Percentiles rank a stretch among this genome's conserved stretches.
These are phyloP conservation scores for Dryococelus australis DNA, from an alignment of 2,888 invertebrate species.

Conservation along the genomic window DNA sequence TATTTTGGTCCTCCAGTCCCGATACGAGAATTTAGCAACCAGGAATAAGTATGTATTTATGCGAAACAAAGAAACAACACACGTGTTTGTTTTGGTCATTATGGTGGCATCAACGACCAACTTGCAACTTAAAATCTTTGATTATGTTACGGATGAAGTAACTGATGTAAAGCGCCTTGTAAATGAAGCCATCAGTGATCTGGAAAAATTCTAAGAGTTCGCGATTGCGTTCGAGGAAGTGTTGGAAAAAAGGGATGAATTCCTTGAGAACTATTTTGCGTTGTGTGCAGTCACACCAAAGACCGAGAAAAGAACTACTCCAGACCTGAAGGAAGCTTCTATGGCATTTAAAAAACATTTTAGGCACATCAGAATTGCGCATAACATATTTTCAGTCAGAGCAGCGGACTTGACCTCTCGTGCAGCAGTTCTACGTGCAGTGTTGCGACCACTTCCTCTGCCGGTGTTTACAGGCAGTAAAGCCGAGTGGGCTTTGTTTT, in stretches of 20 bases:
- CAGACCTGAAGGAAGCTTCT: neutral
- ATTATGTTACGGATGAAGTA: neutral
- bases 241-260: no score
- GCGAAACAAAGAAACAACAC: no score
- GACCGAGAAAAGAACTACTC: neutral
- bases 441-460: no score
- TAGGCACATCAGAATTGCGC: neutral
- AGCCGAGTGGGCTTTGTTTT: neutral
- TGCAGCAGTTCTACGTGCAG: no score
- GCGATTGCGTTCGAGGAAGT: neutral
- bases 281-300: neutral
- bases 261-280: no score
- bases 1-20: no score
- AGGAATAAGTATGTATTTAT: no score
- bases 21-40: no score
- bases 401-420: no score
- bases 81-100: no score
- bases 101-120: no score
- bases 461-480: neutral
- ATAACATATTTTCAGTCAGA: neutral
- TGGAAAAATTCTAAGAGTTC: neutral
- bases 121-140: neutral
- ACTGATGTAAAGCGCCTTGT: neutral
- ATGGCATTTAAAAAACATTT: neutral
- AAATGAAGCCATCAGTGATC: neutral